phyloP scores from a whole-genome alignment of 1,140 invertebrate species.

The Intoshia linei region DNA sequence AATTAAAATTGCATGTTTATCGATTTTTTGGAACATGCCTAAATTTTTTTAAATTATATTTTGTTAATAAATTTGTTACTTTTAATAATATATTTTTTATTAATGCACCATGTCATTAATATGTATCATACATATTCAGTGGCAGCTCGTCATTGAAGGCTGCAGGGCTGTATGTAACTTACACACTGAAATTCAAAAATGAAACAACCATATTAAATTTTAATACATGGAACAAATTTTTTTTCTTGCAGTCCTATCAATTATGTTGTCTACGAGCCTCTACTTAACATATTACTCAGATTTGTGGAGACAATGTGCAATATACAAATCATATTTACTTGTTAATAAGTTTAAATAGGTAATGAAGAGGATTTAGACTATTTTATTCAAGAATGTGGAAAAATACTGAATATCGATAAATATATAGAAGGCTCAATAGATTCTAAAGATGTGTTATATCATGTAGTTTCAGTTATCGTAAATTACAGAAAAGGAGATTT shows the following conservation, averaged over 20 bases:
- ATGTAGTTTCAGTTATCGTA: too few species aligned
- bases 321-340: background rate
- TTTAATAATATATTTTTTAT: too few species aligned
- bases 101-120: too few species aligned
- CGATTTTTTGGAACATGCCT: too few species aligned
- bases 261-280: background rate
- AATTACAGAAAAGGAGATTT: too few species aligned
- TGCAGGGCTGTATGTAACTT: background rate
- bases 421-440: too few species aligned
- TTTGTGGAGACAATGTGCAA: background rate
- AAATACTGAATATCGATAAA: constrained; percentile 35
- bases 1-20: too few species aligned
- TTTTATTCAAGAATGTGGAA: constrained; percentile 53
- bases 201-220: background rate
- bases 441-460: too few species aligned
- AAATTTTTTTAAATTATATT: too few species aligned
- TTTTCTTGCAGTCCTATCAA: background rate
- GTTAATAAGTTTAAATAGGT: constrained; percentile 12
- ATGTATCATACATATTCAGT: too few species aligned
- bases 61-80: too few species aligned
- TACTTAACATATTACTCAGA: background rate
- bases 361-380: constrained; percentile 44
- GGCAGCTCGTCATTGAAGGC: too few species aligned
- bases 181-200: background rate
- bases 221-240: background rate